A percentile compares a stretch with the other conserved stretches of the same genome.
Evolutionary conservation across 1,140 invertebrate genomes (phyloP).

Genomic region (Neuroterus valhalla): DNA sequence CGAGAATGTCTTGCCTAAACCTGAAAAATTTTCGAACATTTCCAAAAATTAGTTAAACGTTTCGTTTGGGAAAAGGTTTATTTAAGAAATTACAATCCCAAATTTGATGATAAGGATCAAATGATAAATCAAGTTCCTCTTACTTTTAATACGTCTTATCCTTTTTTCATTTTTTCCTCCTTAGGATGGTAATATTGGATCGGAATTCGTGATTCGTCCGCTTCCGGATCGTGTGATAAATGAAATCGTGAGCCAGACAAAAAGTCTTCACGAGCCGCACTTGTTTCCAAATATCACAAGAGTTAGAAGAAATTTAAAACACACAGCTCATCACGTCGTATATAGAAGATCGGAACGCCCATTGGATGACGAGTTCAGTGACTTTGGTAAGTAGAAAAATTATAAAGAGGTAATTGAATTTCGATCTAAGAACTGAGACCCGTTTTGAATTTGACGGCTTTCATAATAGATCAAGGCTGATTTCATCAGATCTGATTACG

Average conservation of each 20-base stretch:
- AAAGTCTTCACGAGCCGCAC: constrained; percentile 59
- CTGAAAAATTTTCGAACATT: no score
- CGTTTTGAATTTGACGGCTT: constrained; percentile 1
- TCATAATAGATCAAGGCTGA: not conserved
- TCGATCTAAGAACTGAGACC: constrained; percentile 51
- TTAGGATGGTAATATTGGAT: constrained; percentile 93
- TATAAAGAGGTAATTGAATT: constrained; percentile 32
- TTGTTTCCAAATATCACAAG: constrained; percentile 67
- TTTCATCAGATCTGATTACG: no score
- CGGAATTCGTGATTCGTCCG: constrained; percentile 90
- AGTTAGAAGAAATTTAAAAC: constrained; percentile 64
- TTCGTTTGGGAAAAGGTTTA: no score
- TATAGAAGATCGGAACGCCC: constrained; percentile 82
- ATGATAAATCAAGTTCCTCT: no score
- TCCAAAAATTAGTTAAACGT: no score
- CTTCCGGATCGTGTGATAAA: constrained; percentile 81
- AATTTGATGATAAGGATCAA: no score
- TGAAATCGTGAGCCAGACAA: constrained; percentile 64
- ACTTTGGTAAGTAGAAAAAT: constrained; percentile 66
- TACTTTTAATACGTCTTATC: not conserved
- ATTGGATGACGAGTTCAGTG: constrained; percentile 74
- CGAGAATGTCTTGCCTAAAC: no score
- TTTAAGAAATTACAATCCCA: no score
- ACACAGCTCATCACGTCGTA: constrained; percentile 81
- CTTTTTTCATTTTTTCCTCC: constrained; percentile 43